Percentiles rank a stretch among this genome's conserved stretches.
These are phyloP conservation scores for Mimumesa dahlbomi DNA, from an alignment of 2,888 invertebrate genomes.

Conservation along the genomic window DNA sequence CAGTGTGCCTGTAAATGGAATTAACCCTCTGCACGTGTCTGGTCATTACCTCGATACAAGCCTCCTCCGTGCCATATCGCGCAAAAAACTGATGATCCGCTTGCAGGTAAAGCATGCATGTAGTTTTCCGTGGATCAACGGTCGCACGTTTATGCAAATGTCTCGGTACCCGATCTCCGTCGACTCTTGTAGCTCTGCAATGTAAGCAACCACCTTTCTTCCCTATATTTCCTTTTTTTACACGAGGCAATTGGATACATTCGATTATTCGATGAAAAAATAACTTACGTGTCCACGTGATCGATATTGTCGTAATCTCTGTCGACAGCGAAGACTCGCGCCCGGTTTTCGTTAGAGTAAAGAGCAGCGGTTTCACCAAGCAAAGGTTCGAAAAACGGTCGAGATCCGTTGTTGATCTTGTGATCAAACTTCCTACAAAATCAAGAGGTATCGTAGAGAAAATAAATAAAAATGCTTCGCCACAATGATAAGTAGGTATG, in stretches of 20 bases:
- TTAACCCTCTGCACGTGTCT: constrained; percentile 96
- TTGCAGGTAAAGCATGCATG: constrained; percentile 97
- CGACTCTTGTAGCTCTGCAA: constrained; percentile 13
- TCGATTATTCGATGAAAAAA: neutral
- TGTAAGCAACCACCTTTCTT: too few species aligned
- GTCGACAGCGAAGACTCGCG: constrained; percentile 39
- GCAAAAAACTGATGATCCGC: constrained; percentile 98
- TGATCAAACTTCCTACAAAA: constrained; percentile 38
- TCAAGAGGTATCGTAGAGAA: constrained; percentile 2
- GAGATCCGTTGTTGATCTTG: constrained; percentile 64
- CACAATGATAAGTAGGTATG: too few species aligned
- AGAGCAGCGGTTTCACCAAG: constrained; percentile 74
- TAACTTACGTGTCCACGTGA: constrained; percentile 50
- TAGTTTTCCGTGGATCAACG: constrained; percentile 93
- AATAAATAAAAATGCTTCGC: neutral
- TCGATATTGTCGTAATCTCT: constrained; percentile 38
- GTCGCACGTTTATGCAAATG: constrained; percentile 83
- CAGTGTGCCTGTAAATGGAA: constrained; percentile 91
- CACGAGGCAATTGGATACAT: neutral
- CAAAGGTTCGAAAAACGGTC: constrained; percentile 76
- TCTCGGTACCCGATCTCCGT: constrained; percentile 53
- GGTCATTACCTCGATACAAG: constrained; percentile 97
- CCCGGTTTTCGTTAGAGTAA: constrained; percentile 73
- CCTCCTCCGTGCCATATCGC: constrained; percentile 95
- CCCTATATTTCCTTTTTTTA: neutral